phyloP scores from a whole-genome alignment of 2,797 vertebrate genomes.

The Periparus ater region DNA sequence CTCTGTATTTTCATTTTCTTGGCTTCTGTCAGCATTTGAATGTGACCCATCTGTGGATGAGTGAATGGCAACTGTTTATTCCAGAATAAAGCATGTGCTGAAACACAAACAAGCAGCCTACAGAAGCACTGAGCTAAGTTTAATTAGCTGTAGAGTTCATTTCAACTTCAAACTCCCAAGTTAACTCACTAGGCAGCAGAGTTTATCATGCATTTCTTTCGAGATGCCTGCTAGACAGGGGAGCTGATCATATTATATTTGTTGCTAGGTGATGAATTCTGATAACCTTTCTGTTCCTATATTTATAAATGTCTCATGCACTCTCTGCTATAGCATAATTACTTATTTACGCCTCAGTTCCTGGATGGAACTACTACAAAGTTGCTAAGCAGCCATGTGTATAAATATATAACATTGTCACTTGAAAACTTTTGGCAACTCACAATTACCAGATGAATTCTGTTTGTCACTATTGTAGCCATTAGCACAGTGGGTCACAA shows the following conservation, averaged over 20 bases:
- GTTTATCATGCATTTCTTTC: neutral
- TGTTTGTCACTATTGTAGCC: neutral
- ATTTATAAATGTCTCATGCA: neutral
- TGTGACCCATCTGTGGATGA: constrained; percentile 34
- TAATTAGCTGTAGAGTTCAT: constrained; percentile 42
- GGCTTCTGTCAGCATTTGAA: neutral
- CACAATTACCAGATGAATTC: neutral
- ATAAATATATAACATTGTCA: neutral
- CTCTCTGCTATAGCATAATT: neutral
- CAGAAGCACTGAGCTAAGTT: neutral
- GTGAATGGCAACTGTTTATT: constrained; percentile 38
- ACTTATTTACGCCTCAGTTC: constrained; percentile 4
- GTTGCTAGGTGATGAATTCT: constrained; percentile 20
- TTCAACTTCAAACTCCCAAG: constrained; percentile 15
- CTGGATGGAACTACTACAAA: neutral
- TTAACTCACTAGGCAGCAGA: neutral
- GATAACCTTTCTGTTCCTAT: constrained; percentile 34
- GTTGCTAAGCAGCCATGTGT: neutral
- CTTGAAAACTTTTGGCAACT: constrained; percentile 21
- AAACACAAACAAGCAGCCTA: neutral
- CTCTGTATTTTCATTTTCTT: neutral
- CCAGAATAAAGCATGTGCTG: constrained; percentile 25
- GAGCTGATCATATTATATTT: neutral
- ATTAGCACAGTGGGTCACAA: neutral
- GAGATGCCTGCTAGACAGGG: constrained; percentile 1